Evolutionary conservation across 2,113 vertebrate species (phyloP).

Genomic region (Sterna hirundo): DNA sequence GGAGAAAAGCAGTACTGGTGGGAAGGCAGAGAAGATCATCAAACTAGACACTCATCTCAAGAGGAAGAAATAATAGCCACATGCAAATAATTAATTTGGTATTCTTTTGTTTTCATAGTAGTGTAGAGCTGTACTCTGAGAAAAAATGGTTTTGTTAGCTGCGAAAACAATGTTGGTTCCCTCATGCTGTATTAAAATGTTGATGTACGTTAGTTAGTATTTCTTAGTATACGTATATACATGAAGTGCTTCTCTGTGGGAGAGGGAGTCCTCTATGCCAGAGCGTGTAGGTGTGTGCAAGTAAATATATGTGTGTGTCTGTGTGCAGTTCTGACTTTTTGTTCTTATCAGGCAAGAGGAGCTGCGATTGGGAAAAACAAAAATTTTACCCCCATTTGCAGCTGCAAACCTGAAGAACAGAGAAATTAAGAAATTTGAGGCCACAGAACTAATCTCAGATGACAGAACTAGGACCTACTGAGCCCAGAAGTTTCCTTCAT

Average conservation of each 20-base stretch:
- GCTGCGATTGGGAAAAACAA: fast-evolving
- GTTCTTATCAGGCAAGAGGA: not conserved
- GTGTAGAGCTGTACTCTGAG: not conserved
- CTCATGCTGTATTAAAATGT: not conserved
- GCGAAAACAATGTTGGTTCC: not conserved
- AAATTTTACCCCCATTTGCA: not conserved
- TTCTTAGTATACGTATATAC: not conserved
- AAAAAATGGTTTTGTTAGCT: not conserved
- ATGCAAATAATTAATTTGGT: not conserved
- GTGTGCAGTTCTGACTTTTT: not conserved
- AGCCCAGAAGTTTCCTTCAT: not conserved
- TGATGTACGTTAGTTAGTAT: not conserved
- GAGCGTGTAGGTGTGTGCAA: not conserved
- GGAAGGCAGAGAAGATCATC: not conserved
- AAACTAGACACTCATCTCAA: not conserved
- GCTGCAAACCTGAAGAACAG: not conserved
- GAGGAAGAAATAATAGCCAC: not conserved
- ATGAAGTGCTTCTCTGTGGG: not conserved
- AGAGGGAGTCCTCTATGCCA: not conserved
- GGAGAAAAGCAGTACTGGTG: not conserved
- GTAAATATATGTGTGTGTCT: not conserved
- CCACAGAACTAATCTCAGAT: not conserved
- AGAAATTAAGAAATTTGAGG: not conserved
- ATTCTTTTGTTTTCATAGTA: not conserved
- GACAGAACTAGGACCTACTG: not conserved